Conservation (phyloP, 1,140 invertebrate genomes). For the Cydia pomonella region DNA sequence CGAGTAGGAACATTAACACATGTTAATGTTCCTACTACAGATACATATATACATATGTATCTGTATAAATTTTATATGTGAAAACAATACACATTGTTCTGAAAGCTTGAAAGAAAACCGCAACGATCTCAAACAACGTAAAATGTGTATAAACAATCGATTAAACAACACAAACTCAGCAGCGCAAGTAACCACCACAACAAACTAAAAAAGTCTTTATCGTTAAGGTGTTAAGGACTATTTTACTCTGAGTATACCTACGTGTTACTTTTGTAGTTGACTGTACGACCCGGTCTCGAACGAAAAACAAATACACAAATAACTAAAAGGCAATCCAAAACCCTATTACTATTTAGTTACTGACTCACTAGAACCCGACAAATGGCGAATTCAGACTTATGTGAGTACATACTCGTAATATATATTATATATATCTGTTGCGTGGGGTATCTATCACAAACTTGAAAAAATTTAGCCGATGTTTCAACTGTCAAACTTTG, state of each 20-base stretch:
- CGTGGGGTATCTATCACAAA: too few relatives aligned
- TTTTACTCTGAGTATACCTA: neutral
- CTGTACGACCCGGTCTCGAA: neutral
- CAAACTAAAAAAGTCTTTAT: neutral
- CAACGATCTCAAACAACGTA: neutral
- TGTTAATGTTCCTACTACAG: too few relatives aligned
- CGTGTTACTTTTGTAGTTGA: neutral
- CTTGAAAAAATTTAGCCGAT: too few relatives aligned
- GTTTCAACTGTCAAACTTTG: too few relatives aligned
- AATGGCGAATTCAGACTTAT: neutral
- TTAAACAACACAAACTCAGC: neutral
- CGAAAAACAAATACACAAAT: conserved; percentile 12
- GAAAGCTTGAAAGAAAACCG: neutral
- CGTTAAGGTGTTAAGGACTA: neutral
- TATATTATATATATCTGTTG: too few relatives aligned
- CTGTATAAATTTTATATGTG: too few relatives aligned
- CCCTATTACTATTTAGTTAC: conserved; percentile 1
- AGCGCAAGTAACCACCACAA: neutral
- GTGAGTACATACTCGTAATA: too few relatives aligned
- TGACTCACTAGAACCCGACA: neutral
- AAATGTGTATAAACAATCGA: neutral
- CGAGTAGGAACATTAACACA: too few relatives aligned
- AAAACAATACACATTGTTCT: neutral
- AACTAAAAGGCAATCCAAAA: neutral
- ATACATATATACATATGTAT: too few relatives aligned